Base-by-base conservation (phyloP, 2,113 vertebrate genomes). In the Bagarius yarrelli region DNA sequence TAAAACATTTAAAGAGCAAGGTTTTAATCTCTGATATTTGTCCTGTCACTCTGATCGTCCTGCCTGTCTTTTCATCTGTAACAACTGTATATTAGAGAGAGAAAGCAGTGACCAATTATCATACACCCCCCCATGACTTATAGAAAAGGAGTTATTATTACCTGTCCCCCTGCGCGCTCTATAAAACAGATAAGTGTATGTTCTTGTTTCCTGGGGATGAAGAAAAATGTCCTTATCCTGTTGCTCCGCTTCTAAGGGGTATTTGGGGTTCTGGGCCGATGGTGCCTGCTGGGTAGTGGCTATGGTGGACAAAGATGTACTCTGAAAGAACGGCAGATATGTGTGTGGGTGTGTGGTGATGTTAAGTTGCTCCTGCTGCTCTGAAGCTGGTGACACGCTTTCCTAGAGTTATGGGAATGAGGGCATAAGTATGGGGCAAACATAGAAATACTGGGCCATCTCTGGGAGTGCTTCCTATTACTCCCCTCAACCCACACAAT, bases 391-490 rank as follows among this genome's bases (percentile, higher is more conserved):
- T 47, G 63, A 60, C 19, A 75, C 53, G 34, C 34, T 74, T 60
- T 74, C 34, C 18, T 64, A 53, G 23, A 80, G 71, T 59, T 81
- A 59, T 83, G 61, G 47, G 50, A 86, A 77, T 81, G 64, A 60
- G 36, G 74, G 59, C 57, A 77, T 12, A n/a, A 81, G 61, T 30
- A 32, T 79, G 56, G 61, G 75, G 66, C 78, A 81, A 77, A 53
- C 66, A 75, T 66, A 93, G 92, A 90, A 86, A 91, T 82, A 86
- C 85, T 87, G 91, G 94, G 92, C 81, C 95, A 94, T 93, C 82
- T 91, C 82, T 85, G 61, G 90, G 90, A 94, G 89, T 88, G 91
- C 91, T 92, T 92, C 87, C 87, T 91, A 87, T 61, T 71, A 88
- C 52, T 88, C 86, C 90, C 89, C 72, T 84, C 83, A 84, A 84